Conservation (phyloP, 2,113 vertebrate species). For the Antigone vipio region DNA sequence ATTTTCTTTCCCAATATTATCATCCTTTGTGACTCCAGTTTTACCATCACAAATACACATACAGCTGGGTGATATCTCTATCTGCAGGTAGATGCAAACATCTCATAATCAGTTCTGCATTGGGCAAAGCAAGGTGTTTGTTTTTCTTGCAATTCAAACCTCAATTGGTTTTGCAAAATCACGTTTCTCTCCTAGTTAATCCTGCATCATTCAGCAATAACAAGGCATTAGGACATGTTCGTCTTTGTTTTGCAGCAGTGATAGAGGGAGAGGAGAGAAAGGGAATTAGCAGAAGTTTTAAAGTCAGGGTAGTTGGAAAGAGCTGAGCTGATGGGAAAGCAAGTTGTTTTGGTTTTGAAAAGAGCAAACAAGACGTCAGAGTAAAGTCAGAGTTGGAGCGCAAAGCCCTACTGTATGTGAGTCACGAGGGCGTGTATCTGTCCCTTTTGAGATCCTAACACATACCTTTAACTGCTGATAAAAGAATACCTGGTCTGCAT, state of each 20-base stretch:
- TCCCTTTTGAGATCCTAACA: not conserved
- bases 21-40: not conserved
- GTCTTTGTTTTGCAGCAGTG: not conserved
- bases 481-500: not conserved
- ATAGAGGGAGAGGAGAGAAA: not conserved
- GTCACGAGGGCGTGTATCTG: constrained; percentile 1
- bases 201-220: not conserved
- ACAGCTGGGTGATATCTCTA: not conserved
- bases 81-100: not conserved
- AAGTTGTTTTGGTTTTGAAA: constrained; percentile 22
- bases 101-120: not conserved
- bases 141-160: not conserved
- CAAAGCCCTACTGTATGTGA: not conserved
- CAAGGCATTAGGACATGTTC: not conserved
- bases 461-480: not conserved
- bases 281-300: not conserved
- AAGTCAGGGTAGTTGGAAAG: not conserved
- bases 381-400: not conserved
- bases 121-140: not conserved
- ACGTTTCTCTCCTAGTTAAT: not conserved
- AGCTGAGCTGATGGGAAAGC: not conserved
- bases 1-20: not conserved
- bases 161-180: constrained; percentile 2
- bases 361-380: not conserved
- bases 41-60: not conserved